Evolutionary conservation across 1,140 invertebrate genomes (phyloP).

Genomic region (Drosophila azteca): DNA sequence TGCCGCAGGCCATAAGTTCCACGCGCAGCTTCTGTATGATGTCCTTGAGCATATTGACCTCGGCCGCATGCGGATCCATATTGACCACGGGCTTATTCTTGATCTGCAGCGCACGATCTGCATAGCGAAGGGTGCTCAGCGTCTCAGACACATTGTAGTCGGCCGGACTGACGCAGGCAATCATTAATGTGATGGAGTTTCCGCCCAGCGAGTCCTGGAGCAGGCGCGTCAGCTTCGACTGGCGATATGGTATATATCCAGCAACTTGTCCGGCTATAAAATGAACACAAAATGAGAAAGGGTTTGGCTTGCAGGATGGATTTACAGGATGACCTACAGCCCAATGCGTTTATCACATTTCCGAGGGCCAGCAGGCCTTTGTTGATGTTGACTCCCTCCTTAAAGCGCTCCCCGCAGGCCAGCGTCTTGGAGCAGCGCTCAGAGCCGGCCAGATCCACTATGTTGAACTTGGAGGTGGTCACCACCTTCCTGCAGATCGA

Average conservation of each 20-base stretch:
- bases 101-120: slow-evolving; percentile 94
- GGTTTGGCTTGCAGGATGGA: too few relatives aligned
- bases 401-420: slow-evolving; percentile 95
- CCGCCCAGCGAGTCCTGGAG: slow-evolving; percentile 96
- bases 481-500: slow-evolving; percentile 86
- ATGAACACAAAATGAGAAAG: neutral
- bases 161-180: slow-evolving; percentile 96
- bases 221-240: slow-evolving; percentile 95
- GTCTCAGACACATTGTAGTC: slow-evolving; percentile 95
- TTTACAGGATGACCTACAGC: slow-evolving; percentile 77
- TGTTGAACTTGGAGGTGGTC: slow-evolving; percentile 91
- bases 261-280: slow-evolving; percentile 84
- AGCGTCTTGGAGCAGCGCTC: slow-evolving; percentile 96
- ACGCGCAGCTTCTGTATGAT: slow-evolving; percentile 87
- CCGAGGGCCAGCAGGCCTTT: slow-evolving; percentile 94
- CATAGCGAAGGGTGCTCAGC: slow-evolving; percentile 94
- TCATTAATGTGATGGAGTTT: slow-evolving; percentile 96
- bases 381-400: slow-evolving; percentile 97
- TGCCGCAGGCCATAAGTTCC: slow-evolving; percentile 85
- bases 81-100: slow-evolving; percentile 97
- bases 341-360: slow-evolving; percentile 96
- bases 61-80: slow-evolving; percentile 90
- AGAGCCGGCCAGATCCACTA: slow-evolving; percentile 97
- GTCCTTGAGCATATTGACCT: slow-evolving; percentile 88
- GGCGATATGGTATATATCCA: slow-evolving; percentile 93